Percentiles rank a stretch among this genome's conserved stretches.
Evolutionary conservation across 1,140 invertebrate genomes (phyloP).

Genomic region (Calycopis cecrops): DNA sequence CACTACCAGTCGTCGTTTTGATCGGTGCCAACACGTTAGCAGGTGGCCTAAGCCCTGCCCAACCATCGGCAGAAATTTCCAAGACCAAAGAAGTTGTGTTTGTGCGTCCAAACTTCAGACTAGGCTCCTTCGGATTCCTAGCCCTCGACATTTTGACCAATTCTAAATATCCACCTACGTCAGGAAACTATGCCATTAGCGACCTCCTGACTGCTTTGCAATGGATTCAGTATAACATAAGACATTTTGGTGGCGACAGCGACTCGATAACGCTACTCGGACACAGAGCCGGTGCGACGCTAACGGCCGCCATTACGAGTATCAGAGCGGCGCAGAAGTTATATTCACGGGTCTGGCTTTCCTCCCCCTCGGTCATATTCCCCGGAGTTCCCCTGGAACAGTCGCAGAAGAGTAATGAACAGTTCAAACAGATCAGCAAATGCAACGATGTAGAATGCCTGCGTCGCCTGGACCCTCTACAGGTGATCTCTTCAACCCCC

Average conservation of each 20-base stretch:
- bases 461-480: constrained; percentile 76
- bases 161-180: constrained; percentile 81
- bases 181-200: constrained; percentile 91
- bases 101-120: constrained; percentile 87
- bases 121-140: constrained; percentile 87
- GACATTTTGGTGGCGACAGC: constrained; percentile 88
- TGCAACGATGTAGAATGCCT: constrained; percentile 77
- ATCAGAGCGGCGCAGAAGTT: constrained; percentile 75
- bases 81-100: constrained; percentile 87
- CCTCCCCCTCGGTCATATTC: constrained; percentile 82
- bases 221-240: constrained; percentile 89
- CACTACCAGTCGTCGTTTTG: constrained; percentile 87
- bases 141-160: constrained; percentile 82
- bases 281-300: constrained; percentile 85
- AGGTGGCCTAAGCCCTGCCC: constrained; percentile 82
- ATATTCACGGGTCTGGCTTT: constrained; percentile 83
- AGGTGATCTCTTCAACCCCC: constrained; percentile 80
- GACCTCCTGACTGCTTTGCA: constrained; percentile 86
- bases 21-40: constrained; percentile 85
- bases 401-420: constrained; percentile 77
- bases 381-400: constrained; percentile 78
- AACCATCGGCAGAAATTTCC: constrained; percentile 80
- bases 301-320: constrained; percentile 81
- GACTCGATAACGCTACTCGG: constrained; percentile 86
- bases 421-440: constrained; percentile 76